phyloP scores from a whole-genome alignment of 30 jellyfish, hydroid and myxozoan genomes.

The Aurelia sp. region DNA sequence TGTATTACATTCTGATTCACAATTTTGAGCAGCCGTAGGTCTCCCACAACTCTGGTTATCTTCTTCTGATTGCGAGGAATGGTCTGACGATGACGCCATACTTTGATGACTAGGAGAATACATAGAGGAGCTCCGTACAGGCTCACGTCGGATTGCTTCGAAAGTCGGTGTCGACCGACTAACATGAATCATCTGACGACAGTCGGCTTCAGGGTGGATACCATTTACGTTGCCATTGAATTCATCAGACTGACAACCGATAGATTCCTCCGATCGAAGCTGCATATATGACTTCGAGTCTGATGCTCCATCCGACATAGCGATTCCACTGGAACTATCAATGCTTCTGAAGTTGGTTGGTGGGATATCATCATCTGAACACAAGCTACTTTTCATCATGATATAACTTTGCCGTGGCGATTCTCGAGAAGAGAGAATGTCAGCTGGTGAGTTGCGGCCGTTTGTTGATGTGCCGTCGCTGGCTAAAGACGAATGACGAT shows the following conservation, averaged over 20 bases:
- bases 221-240: not conserved
- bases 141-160: conserved; percentile 1
- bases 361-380: not conserved
- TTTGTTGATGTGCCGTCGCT: conserved; percentile 15
- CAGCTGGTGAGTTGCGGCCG: conserved; percentile 41
- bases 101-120: not conserved
- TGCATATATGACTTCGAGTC: not conserved
- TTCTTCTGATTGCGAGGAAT: conserved; percentile 3
- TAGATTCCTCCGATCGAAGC: no score
- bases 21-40: not conserved
- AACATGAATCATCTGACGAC: not conserved
- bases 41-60: not conserved
- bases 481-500: not conserved
- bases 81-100: not conserved
- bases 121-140: conserved; percentile 22
- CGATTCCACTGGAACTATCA: not conserved
- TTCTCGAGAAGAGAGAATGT: not conserved
- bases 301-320: not conserved
- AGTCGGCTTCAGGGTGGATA: not conserved
- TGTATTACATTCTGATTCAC: not conserved
- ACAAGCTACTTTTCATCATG: not conserved
- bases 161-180: conserved; percentile 53
- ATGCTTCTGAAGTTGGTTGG: not conserved
- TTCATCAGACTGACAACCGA: no score
- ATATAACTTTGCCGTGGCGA: not conserved